Conservation (phyloP, 2,888 invertebrate genomes). For the Crioceris asparagi region DNA sequence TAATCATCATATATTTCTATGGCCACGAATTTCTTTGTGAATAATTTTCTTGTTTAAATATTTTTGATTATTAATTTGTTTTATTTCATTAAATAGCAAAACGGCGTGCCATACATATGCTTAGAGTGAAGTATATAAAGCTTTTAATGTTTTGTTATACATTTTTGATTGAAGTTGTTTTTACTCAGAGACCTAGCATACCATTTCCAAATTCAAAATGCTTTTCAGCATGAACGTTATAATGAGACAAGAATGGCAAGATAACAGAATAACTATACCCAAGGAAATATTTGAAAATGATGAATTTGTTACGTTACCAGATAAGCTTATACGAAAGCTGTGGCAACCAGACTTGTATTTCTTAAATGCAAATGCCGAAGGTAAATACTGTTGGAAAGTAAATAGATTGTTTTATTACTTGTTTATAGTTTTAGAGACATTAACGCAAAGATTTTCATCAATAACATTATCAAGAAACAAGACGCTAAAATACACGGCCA, state of each 20-base stretch:
- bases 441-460: constrained; percentile 72
- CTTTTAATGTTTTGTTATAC: neutral
- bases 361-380: constrained; percentile 74
- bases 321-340: constrained; percentile 72
- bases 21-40: too few species aligned
- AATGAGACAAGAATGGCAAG: constrained; percentile 70
- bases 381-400: constrained; percentile 37
- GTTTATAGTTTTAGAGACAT: constrained; percentile 62
- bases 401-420: neutral
- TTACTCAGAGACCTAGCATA: neutral
- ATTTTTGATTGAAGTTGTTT: neutral
- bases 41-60: too few species aligned
- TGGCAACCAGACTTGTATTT: constrained; percentile 85
- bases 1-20: too few species aligned
- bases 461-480: constrained; percentile 71
- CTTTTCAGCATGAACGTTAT: constrained; percentile 69
- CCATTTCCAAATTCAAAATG: neutral
- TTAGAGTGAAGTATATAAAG: neutral
- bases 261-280: constrained; percentile 63
- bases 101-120: too few species aligned
- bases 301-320: constrained; percentile 68
- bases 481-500: constrained; percentile 67
- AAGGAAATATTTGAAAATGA: constrained; percentile 72
- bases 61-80: too few species aligned
- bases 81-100: too few species aligned